These are phyloP conservation scores for Leptinotarsa lineolata DNA, from an alignment of 1,140 invertebrate genomes.

Conservation along the genomic window DNA sequence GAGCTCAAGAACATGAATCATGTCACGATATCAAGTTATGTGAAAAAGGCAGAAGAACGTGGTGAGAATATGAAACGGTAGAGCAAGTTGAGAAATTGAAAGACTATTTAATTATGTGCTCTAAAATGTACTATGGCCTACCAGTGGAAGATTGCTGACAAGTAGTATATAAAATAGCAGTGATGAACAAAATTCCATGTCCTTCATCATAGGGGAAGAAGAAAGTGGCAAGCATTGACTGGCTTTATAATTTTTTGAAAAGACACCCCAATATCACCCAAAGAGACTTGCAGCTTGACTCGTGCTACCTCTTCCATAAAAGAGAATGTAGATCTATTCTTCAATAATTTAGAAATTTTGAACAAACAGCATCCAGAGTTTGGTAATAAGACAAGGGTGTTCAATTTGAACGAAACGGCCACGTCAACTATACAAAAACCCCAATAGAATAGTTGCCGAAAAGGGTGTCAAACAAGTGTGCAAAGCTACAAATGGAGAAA, in stretches of 20 bases:
- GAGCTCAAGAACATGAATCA: neutral
- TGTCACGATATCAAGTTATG: neutral
- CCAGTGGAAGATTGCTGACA: constrained; percentile 4
- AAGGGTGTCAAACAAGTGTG: constrained; percentile 42
- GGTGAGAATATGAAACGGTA: neutral
- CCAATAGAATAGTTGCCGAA: constrained; percentile 49
- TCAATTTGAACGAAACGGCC: constrained; percentile 57
- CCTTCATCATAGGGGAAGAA: constrained; percentile 11
- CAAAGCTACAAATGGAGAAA: constrained; percentile 51
- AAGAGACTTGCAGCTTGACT: constrained; percentile 7
- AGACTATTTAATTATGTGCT: constrained; percentile 1
- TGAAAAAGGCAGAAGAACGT: neutral
- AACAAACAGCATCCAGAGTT: constrained; percentile 11
- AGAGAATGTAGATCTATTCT: no score
- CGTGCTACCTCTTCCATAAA: neutral
- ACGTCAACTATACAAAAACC: constrained; percentile 56
- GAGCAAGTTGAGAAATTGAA: constrained; percentile 7
- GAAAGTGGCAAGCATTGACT: constrained; percentile 11
- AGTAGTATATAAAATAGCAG: constrained; percentile 14
- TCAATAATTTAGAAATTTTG: no score
- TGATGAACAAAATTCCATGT: constrained; percentile 11
- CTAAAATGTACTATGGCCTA: constrained; percentile 12
- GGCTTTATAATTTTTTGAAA: constrained; percentile 13
- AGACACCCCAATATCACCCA: neutral
- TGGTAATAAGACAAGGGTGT: constrained; percentile 45